Evolutionary conservation across 2,888 invertebrate genomes (phyloP).

Genomic region (Scelioninae gen. 1): DNA sequence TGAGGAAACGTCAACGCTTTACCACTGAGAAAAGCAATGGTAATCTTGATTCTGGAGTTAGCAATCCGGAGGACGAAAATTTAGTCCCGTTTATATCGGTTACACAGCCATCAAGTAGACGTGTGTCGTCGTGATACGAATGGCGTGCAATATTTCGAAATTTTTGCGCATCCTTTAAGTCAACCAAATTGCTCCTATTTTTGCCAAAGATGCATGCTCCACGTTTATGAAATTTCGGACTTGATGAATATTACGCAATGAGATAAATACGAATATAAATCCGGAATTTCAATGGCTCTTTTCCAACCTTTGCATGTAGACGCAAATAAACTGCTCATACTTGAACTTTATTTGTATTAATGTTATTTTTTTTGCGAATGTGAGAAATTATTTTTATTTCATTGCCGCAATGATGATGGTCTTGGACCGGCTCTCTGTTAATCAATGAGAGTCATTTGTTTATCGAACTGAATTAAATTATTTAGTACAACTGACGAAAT

Average conservation of each 20-base stretch:
- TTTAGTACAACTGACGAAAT: no score
- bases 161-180: slow-evolving; percentile 38
- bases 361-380: no score
- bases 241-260: not conserved
- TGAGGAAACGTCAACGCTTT: slow-evolving; percentile 74
- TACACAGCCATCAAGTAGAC: slow-evolving; percentile 51
- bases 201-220: not conserved
- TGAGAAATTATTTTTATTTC: no score
- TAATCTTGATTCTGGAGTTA: slow-evolving; percentile 66
- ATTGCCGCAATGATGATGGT: no score
- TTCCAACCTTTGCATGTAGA: no score
- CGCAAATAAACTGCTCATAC: no score
- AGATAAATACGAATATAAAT: slow-evolving; percentile 1
- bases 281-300: not conserved
- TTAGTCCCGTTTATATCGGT: slow-evolving; percentile 63
- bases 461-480: no score
- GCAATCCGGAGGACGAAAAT: slow-evolving; percentile 57
- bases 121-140: slow-evolving; percentile 48
- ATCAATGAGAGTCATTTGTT: no score
- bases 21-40: slow-evolving; percentile 68
- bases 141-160: slow-evolving; percentile 46
- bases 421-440: no score
- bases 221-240: slow-evolving; percentile 20
- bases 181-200: slow-evolving; percentile 25
- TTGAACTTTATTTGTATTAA: no score